Conservation (phyloP, 2,797 vertebrate genomes). For the Oreochromis grahami region DNA sequence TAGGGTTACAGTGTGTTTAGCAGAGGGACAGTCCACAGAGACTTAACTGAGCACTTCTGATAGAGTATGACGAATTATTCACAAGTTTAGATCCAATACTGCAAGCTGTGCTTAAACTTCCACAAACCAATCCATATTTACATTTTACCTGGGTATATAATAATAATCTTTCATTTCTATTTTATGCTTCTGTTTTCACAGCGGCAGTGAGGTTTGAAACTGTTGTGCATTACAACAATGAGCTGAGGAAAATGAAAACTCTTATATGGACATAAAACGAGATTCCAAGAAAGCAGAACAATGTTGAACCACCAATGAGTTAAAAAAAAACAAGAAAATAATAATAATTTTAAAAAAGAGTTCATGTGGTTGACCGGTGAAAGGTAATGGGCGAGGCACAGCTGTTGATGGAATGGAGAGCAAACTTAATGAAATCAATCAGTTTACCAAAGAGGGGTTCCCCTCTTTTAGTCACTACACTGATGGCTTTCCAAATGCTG, state of each 20-base stretch:
- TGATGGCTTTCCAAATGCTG: constrained; percentile 15
- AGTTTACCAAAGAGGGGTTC: constrained; percentile 6
- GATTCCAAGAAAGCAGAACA: neutral
- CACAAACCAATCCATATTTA: neutral
- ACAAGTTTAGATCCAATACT: neutral
- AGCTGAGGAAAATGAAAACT: neutral
- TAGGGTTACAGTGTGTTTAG: constrained; percentile 21
- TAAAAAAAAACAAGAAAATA: neutral
- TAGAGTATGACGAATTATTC: neutral
- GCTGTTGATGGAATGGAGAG: constrained; percentile 8
- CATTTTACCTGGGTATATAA: neutral
- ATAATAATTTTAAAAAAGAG: neutral
- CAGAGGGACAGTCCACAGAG: neutral
- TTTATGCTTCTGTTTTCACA: neutral
- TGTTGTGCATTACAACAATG: neutral
- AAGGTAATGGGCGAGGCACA: neutral
- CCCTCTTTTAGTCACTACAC: constrained; percentile 34
- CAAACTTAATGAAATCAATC: constrained; percentile 38
- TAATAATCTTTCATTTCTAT: neutral
- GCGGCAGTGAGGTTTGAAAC: neutral
- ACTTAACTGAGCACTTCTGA: neutral
- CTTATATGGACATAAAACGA: neutral
- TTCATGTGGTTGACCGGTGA: neutral
- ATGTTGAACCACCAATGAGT: neutral
- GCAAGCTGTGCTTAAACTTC: neutral